These are phyloP conservation scores for Mantis religiosa DNA, from an alignment of 2,888 invertebrate species.

Conservation along the genomic window DNA sequence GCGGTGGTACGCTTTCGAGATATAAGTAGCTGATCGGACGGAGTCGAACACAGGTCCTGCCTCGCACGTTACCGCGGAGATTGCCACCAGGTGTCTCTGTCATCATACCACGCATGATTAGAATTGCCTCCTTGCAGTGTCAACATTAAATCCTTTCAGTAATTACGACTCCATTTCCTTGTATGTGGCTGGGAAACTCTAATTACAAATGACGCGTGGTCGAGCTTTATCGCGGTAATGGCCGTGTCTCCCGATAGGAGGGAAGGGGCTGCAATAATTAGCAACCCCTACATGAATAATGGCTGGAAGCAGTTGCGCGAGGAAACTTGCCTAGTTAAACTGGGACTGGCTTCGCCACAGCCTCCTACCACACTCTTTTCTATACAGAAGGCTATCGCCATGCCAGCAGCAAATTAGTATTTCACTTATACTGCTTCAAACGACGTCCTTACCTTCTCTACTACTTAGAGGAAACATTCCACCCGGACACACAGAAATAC, in stretches of 20 bases:
- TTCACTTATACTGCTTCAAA: too few species aligned
- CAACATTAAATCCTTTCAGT: constrained; percentile 27
- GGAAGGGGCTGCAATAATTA: constrained; percentile 9
- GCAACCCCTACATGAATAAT: constrained; percentile 13
- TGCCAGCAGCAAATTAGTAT: too few species aligned
- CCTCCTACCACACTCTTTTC: not conserved
- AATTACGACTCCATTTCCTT: constrained; percentile 22
- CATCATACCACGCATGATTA: not conserved
- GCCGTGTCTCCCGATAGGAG: not conserved
- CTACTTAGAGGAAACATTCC: too few species aligned
- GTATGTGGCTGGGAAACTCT: not conserved
- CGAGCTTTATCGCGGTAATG: constrained; percentile 16
- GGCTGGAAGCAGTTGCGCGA: not conserved
- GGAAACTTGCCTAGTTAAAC: not conserved
- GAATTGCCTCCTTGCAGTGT: not conserved
- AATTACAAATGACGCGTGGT: constrained; percentile 16
- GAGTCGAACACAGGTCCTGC: too few species aligned
- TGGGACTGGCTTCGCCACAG: not conserved
- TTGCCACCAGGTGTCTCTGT: too few species aligned
- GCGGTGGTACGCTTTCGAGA: too few species aligned
- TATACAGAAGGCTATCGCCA: too few species aligned
- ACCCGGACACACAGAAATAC: too few species aligned
- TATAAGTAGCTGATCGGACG: too few species aligned
- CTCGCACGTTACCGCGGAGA: too few species aligned
- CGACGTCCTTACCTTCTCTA: too few species aligned